Evolutionary conservation across 2,888 invertebrate species (phyloP), one percentile per base, ranked within the genome.

Genomic region (Nematopogon swammerdamellus): DNA sequence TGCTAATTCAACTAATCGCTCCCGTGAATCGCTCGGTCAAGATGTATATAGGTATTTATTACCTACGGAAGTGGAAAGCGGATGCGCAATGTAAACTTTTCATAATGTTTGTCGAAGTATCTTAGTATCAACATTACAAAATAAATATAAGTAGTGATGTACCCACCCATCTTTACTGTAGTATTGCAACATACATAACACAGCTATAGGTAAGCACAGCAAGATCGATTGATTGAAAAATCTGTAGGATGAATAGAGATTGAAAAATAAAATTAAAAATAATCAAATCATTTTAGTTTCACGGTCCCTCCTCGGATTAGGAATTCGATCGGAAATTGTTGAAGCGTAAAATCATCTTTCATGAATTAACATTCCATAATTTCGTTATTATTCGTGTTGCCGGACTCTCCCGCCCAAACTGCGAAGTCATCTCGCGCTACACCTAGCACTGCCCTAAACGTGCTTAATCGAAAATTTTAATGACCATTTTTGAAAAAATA

Each of bases 381-480:
- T 36, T 36, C 3, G 36, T 36, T 36, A 36, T 36, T 14, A 36
- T 36, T 36, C 36, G 6, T 36, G 8, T 36, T 36, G 36, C 36
- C 11, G 36, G 36, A 36, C 11, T 36, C 36, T 14, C 3, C 3
- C 8, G 36, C 36, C 3, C 6, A 36, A 36, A 36, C 3, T 8
- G 36, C 36, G 3, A 14, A 36, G 75, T 79, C 79, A 79, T 72
- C 69, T 65, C 64, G 4, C 8, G 66, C 64, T 36, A 8, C 36
- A 14, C 36, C 3, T 36, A 36, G 73, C 70, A 74, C 71, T 76
- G 72, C 72, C 74, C 73, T 70, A 51, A 73, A 75, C 68, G 75
- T 70, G 64, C 74, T 74, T 79, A 77, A 77, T 79, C 77, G 79
- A 74, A 75, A 76, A 76, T 77, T 79, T 79, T 79, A 79, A 79